These are phyloP conservation scores for Artemisiospiza belli DNA, from an alignment of 2,113 vertebrate genomes.

Conservation along the genomic window DNA sequence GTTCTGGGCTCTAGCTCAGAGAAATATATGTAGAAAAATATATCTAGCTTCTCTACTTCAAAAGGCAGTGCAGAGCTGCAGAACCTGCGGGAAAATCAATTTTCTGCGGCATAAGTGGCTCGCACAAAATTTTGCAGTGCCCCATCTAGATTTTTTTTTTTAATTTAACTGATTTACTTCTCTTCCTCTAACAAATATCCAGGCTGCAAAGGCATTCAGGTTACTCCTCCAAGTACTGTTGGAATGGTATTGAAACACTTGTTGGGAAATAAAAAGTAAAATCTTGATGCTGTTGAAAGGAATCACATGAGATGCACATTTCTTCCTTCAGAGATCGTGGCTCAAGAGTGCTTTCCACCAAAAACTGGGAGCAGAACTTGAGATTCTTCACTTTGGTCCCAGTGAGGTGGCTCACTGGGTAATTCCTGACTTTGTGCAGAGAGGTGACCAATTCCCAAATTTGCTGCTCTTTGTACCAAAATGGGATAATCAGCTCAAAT, in stretches of 20 bases:
- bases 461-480: not conserved
- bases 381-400: not conserved
- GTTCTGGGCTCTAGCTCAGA: constrained; percentile 36
- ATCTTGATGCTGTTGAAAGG: not conserved
- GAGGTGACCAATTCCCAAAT: not conserved
- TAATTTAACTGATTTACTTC: constrained; percentile 27
- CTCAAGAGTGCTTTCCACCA: not conserved
- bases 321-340: accelerated
- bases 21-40: constrained; percentile 50
- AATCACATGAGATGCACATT: accelerated
- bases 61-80: constrained; percentile 52
- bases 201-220: not conserved
- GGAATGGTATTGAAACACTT: not conserved
- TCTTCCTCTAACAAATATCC: not conserved
- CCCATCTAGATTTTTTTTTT: not conserved
- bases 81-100: constrained; percentile 66
- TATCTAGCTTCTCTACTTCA: constrained; percentile 54
- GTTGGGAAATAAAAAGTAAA: not conserved
- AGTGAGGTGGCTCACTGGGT: not conserved
- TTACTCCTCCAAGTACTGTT: not conserved
- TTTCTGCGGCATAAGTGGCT: constrained; percentile 40
- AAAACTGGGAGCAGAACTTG: not conserved
- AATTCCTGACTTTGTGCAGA: not conserved
- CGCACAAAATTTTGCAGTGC: constrained; percentile 10
- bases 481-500: not conserved